Conservation (phyloP, 1,140 invertebrate genomes). For the Drosophila kurseongensis region DNA sequence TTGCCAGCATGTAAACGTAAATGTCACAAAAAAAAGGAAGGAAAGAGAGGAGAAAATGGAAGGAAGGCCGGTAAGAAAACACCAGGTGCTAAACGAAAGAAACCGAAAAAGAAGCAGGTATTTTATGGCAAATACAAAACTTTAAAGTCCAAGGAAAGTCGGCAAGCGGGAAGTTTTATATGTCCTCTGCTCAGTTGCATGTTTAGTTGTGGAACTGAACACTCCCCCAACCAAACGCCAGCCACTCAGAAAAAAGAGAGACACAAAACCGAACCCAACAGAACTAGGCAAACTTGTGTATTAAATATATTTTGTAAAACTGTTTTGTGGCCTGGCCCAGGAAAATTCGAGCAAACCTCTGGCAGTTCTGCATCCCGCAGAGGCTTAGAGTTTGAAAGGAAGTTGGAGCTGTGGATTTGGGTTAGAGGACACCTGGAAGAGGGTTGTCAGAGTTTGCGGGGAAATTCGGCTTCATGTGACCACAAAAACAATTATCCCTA, state of each 20-base stretch:
- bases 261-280: conserved; percentile 5
- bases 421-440: conserved; percentile 9
- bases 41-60: conserved; percentile 5
- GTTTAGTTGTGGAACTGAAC: conserved; percentile 32
- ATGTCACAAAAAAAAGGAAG: conserved; percentile 35
- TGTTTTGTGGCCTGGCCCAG: conserved; percentile 60
- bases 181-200: conserved; percentile 21
- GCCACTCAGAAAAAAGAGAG: conserved; percentile 5
- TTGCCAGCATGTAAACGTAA: conserved; percentile 60
- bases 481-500: conserved; percentile 37
- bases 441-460: background rate
- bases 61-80: conserved; percentile 13
- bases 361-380: conserved; percentile 12
- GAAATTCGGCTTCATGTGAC: conserved; percentile 7
- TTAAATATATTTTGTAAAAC: conserved; percentile 77
- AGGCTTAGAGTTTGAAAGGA: conserved; percentile 5
- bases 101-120: conserved; percentile 9
- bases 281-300: conserved; percentile 57
- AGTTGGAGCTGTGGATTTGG: conserved; percentile 14
- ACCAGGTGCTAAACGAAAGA: conserved; percentile 16
- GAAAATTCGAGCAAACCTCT: conserved; percentile 40
- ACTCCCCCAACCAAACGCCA: no score
- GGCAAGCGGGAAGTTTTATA: conserved; percentile 22
- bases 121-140: conserved; percentile 35
- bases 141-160: conserved; percentile 53